Conservation (phyloP, 2,888 invertebrate species). For the Agrochola lota region DNA sequence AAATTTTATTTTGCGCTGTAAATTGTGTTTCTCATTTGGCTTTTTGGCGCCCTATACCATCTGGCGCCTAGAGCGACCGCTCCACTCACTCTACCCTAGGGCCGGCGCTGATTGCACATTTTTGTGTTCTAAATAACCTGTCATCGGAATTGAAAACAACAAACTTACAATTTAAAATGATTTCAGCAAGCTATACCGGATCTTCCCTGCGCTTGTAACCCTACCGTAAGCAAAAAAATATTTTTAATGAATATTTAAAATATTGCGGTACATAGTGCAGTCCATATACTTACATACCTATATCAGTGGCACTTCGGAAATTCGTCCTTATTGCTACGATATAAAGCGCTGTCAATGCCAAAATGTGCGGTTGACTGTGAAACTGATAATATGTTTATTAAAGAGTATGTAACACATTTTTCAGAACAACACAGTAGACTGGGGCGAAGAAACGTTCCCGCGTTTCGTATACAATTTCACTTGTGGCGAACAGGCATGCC, state of each 20-base stretch:
- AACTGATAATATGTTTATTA: background rate
- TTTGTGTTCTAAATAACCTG: background rate
- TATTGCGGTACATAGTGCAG: background rate
- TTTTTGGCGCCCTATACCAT: too few relatives aligned
- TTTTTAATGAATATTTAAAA: background rate
- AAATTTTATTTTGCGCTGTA: too few relatives aligned
- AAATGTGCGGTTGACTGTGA: constrained; percentile 3
- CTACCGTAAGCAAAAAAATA: constrained; percentile 70
- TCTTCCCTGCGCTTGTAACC: constrained; percentile 76
- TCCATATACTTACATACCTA: background rate
- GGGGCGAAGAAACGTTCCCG: constrained; percentile 79
- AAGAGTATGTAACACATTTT: constrained; percentile 49
- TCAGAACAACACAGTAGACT: constrained; percentile 71
- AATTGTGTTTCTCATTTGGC: too few relatives aligned
- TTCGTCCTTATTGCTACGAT: background rate
- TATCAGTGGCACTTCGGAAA: background rate
- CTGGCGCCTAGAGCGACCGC: too few relatives aligned
- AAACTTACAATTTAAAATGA: constrained; percentile 1
- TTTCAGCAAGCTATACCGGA: constrained; percentile 79
- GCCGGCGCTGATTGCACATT: background rate
- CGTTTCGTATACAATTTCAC: constrained; percentile 74
- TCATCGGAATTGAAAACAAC: too few relatives aligned
- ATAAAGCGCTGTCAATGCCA: background rate
- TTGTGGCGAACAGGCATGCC: constrained; percentile 77
- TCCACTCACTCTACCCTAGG: too few relatives aligned